phyloP scores from a whole-genome alignment of 2,797 vertebrate species.

The Cuniculus paca region DNA sequence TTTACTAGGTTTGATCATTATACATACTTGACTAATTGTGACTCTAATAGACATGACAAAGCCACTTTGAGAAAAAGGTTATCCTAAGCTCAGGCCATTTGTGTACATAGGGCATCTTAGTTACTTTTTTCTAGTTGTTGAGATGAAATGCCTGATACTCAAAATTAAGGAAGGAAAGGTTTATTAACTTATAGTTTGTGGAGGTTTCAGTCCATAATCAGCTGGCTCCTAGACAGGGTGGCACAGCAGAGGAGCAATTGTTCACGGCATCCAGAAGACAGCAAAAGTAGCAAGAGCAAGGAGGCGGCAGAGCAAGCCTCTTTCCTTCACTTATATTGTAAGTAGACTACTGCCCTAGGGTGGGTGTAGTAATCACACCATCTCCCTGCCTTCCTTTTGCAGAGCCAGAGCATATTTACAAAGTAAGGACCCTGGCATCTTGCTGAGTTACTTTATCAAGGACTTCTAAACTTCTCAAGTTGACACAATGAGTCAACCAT shows the following conservation, averaged over 20 bases:
- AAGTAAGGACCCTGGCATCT: background rate
- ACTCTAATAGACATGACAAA: background rate
- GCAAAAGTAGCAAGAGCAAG: background rate
- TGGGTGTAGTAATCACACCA: background rate
- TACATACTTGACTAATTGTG: background rate
- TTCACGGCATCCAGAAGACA: background rate
- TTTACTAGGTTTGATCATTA: background rate
- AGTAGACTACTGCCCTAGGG: too few species aligned
- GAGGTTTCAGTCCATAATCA: background rate
- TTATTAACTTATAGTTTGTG: background rate
- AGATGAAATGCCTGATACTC: background rate
- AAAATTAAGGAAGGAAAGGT: background rate
- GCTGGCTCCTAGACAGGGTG: background rate
- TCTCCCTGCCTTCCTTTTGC: background rate
- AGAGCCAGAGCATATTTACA: background rate
- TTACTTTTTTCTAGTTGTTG: background rate
- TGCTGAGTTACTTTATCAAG: background rate
- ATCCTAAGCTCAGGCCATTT: background rate
- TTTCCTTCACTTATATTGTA: background rate
- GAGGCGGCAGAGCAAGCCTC: background rate
- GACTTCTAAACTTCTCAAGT: background rate
- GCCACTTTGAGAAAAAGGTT: background rate
- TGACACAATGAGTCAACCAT: background rate
- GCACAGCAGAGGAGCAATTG: background rate
- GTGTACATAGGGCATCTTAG: background rate